Evolutionary conservation across 2,888 invertebrate species (phyloP).

Genomic region (Petrophora chlorosata): DNA sequence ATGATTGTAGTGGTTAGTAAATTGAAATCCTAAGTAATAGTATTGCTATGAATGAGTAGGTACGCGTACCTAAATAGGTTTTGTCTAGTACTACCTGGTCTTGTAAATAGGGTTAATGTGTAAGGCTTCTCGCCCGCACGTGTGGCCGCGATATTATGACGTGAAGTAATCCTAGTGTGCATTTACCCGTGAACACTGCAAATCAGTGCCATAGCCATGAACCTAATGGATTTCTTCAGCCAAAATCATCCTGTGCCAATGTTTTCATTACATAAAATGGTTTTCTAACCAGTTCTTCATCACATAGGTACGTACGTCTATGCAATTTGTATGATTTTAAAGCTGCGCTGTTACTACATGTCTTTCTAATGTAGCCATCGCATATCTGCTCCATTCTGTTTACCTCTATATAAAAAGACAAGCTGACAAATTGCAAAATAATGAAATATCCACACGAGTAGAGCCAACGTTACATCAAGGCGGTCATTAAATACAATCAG

Average conservation of each 20-base stretch:
- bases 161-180: constrained; percentile 49
- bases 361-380: constrained; percentile 1
- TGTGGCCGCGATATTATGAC: constrained; percentile 50
- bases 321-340: no score
- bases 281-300: no score
- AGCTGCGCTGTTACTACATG: constrained; percentile 3
- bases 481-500: constrained; percentile 47
- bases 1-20: no score
- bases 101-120: constrained; percentile 71
- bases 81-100: constrained; percentile 50
- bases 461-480: constrained; percentile 33
- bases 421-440: constrained; percentile 30
- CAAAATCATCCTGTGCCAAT: constrained; percentile 1
- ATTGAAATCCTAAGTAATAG: no score
- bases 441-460: constrained; percentile 29
- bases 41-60: constrained; percentile 42
- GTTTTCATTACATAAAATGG: no score
- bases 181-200: constrained; percentile 55
- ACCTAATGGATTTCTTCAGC: background rate
- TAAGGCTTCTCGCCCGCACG: constrained; percentile 69
- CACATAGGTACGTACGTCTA: no score
- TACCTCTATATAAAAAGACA: constrained; percentile 3
- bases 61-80: constrained; percentile 52
- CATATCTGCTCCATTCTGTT: no score
- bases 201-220: constrained; percentile 37